Evolutionary conservation across 2,797 vertebrate genomes (phyloP).

Genomic region (Prunella strophiata): DNA sequence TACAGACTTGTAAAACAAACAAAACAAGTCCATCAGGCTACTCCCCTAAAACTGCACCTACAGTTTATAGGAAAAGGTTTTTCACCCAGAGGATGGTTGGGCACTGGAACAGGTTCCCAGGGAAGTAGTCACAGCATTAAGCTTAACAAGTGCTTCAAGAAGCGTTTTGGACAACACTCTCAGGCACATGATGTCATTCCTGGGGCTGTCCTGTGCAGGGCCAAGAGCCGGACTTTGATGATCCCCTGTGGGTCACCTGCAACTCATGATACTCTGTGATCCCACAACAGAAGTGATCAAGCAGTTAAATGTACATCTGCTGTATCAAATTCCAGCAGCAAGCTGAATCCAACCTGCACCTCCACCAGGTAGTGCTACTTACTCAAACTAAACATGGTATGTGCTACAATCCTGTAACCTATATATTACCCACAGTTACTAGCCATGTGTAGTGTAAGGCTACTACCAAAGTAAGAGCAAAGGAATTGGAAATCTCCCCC

Average conservation of each 20-base stretch:
- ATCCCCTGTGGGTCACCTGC: background rate
- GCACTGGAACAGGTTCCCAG: background rate
- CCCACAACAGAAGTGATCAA: background rate
- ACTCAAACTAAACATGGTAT: background rate
- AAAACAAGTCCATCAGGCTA: background rate
- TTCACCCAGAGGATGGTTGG: background rate
- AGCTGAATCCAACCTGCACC: background rate
- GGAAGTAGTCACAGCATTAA: background rate
- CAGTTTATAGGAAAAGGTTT: background rate
- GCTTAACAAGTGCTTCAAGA: background rate
- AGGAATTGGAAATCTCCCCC: background rate
- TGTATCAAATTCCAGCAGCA: background rate
- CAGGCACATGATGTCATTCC: background rate
- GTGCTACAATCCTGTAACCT: background rate
- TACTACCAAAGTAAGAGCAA: background rate
- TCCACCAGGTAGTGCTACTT: background rate
- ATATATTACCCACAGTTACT: background rate
- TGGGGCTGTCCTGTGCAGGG: background rate
- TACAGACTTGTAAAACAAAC: background rate
- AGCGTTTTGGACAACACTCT: background rate
- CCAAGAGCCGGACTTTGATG: background rate
- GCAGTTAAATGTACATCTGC: background rate
- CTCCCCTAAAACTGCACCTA: background rate
- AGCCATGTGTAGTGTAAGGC: accelerated
- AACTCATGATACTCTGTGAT: background rate